These are phyloP conservation scores for Watsonalla binaria DNA, from an alignment of 2,888 invertebrate species.

Conservation along the genomic window DNA sequence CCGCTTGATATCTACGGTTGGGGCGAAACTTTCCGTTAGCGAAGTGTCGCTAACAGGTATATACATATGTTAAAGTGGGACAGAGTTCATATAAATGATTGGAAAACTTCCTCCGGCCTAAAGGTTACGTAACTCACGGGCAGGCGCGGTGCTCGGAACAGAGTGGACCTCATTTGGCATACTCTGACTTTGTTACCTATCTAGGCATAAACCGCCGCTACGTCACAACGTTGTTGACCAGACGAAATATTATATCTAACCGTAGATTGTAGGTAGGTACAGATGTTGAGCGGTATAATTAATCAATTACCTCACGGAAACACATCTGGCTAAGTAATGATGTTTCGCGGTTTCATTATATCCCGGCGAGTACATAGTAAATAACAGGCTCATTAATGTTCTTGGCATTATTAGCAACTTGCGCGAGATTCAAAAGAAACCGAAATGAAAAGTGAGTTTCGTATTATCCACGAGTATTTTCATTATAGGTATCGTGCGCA, in stretches of 20 bases:
- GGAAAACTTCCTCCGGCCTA: conserved; percentile 44
- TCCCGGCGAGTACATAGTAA: conserved; percentile 2
- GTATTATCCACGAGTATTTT: conserved; percentile 7
- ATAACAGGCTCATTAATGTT: conserved; percentile 5
- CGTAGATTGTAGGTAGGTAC: neutral
- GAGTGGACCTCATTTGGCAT: conserved; percentile 38
- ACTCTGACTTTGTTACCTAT: conserved; percentile 27
- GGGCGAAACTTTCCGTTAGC: conserved; percentile 22
- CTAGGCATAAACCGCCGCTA: neutral
- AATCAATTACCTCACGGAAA: neutral
- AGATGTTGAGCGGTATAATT: conserved; percentile 5
- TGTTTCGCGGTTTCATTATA: neutral
- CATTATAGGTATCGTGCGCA: conserved; percentile 11
- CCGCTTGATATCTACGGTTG: neutral
- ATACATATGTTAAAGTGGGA: conserved; percentile 46
- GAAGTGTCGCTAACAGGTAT: conserved; percentile 16
- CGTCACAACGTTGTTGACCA: too few relatives aligned
- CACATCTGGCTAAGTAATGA: neutral
- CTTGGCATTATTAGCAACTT: neutral
- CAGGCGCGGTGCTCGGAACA: conserved; percentile 19
- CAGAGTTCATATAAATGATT: conserved; percentile 41
- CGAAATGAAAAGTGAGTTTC: conserved; percentile 16
- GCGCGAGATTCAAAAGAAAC: conserved; percentile 7
- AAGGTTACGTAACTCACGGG: conserved; percentile 45
- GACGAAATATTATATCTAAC: too few relatives aligned